These are phyloP conservation scores for Thumatha senex DNA, from an alignment of 2,888 invertebrate genomes.

Conservation along the genomic window DNA sequence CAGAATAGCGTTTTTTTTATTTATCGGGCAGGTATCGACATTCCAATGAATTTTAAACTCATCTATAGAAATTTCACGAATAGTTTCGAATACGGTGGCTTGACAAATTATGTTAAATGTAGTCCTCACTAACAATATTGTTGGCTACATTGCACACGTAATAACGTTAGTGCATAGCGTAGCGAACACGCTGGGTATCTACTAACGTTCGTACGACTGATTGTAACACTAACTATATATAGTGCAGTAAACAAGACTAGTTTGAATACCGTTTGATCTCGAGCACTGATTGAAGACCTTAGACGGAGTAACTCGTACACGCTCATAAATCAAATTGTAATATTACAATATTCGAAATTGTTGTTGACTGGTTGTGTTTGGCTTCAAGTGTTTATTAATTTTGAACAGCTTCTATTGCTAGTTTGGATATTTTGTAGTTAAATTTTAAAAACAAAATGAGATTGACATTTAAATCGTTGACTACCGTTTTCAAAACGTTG, in stretches of 20 bases:
- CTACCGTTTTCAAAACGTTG: no score
- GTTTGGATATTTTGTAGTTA: no score
- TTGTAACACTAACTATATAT: background rate
- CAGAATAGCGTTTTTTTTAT: no score
- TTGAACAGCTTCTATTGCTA: no score
- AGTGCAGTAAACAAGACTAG: constrained; percentile 2
- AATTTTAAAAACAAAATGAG: no score
- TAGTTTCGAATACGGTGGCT: no score
- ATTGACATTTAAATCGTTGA: no score
- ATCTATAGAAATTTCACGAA: no score
- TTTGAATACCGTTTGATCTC: constrained; percentile 1
- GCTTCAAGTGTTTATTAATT: no score
- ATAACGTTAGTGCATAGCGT: constrained; percentile 1
- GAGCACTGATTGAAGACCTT: constrained; percentile 6
- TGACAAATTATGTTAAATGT: no score
- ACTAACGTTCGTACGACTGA: no score
- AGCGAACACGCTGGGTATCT: background rate
- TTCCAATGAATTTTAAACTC: no score
- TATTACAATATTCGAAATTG: background rate
- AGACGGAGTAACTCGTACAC: background rate
- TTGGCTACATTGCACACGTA: background rate
- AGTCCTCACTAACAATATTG: background rate
- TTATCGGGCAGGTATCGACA: background rate
- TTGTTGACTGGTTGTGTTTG: background rate
- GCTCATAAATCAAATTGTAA: background rate